These are phyloP conservation scores for Steinernema carpocapsae DNA, from an alignment of 2,888 invertebrate species.

Conservation along the genomic window DNA sequence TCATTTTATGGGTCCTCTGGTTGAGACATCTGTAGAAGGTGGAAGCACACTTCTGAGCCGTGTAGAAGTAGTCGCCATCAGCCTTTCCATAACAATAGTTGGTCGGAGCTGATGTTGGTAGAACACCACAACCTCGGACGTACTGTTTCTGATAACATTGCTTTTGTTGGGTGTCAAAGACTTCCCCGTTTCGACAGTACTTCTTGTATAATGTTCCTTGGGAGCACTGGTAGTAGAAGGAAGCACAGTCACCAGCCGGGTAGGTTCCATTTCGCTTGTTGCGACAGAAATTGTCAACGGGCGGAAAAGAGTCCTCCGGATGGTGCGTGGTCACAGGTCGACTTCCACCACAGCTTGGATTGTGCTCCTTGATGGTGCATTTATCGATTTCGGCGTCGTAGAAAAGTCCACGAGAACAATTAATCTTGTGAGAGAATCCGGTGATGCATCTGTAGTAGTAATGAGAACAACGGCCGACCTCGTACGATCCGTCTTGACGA, in stretches of 20 bases:
- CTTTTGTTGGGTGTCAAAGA: constrained; percentile 37
- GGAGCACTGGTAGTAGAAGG: constrained; percentile 41
- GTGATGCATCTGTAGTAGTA: neutral
- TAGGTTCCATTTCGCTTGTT: constrained; percentile 46
- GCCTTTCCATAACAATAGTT: neutral
- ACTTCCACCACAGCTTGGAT: constrained; percentile 11
- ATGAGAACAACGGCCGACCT: neutral
- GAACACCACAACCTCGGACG: constrained; percentile 38
- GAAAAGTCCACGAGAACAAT: neutral
- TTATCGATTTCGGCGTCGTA: neutral
- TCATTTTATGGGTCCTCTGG: constrained; percentile 32
- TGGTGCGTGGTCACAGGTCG: neutral
- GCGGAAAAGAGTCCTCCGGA: neutral
- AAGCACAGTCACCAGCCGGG: constrained; percentile 35
- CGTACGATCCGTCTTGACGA: neutral
- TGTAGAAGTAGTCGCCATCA: neutral
- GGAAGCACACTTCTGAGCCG: constrained; percentile 30
- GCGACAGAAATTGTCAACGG: constrained; percentile 34
- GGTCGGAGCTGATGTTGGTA: neutral
- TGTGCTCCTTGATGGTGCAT: neutral
- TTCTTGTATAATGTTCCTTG: constrained; percentile 33
- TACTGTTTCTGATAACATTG: constrained; percentile 36
- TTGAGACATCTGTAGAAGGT: constrained; percentile 41
- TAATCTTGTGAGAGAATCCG: neutral
- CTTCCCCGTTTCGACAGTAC: constrained; percentile 37